phyloP scores from a whole-genome alignment of 2,888 invertebrate genomes.

The Buathra laborator region DNA sequence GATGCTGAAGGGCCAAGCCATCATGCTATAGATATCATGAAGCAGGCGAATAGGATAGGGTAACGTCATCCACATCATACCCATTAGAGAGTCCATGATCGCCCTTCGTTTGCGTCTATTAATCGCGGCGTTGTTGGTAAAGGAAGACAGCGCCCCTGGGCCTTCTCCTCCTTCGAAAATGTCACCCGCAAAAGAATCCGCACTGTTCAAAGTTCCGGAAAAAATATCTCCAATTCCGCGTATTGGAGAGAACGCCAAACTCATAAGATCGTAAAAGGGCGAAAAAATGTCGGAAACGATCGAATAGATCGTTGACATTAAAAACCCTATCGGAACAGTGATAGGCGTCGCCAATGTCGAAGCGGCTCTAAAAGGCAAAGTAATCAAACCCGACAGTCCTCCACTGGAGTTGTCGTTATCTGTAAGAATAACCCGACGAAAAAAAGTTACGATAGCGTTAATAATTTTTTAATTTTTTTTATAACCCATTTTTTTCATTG shows the following conservation, averaged over 20 bases:
- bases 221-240: not conserved
- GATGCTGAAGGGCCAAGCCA: not conserved
- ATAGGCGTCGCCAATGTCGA: not conserved
- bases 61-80: conserved; percentile 42
- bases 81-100: conserved; percentile 48
- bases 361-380: not conserved
- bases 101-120: not conserved
- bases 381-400: not conserved
- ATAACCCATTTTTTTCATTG: not conserved
- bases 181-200: not conserved
- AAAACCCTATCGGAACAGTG: not conserved
- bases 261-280: not conserved
- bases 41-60: conserved; percentile 24
- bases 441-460: not conserved
- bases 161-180: too few relatives aligned
- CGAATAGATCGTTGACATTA: not conserved
- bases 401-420: not conserved
- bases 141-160: too few relatives aligned
- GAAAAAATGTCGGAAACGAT: not conserved
- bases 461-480: not conserved
- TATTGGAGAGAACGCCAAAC: not conserved
- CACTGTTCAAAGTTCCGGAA: not conserved
- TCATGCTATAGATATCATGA: conserved; percentile 17
- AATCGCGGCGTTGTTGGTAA: too few relatives aligned
- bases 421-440: not conserved